Conservation (phyloP, 2,797 vertebrate species). For the Halcyon chelicuti region DNA sequence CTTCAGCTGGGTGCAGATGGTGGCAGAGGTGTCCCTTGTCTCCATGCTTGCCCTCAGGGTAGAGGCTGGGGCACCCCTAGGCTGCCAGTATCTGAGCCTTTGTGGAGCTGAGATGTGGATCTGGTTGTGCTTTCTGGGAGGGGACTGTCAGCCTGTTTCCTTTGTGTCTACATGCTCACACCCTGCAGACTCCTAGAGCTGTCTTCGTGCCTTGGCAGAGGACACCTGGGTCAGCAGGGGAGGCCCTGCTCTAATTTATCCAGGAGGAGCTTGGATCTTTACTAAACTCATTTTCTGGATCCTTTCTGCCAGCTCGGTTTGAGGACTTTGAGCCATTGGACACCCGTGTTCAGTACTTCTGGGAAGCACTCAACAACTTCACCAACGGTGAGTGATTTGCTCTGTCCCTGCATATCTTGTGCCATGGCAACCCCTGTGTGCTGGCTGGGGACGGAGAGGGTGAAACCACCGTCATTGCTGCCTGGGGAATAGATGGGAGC, state of each 20-base stretch:
- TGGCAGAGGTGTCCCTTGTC: neutral
- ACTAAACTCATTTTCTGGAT: neutral
- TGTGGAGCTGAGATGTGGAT: neutral
- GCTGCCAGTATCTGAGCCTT: neutral
- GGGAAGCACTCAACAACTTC: conserved; percentile 96
- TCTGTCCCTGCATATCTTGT: neutral
- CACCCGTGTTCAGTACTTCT: conserved; percentile 92
- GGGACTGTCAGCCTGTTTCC: neutral
- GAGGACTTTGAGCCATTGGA: conserved; percentile 93
- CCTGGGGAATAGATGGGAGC: neutral
- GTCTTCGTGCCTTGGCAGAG: neutral
- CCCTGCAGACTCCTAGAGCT: neutral
- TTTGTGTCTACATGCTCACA: neutral
- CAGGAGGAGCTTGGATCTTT: neutral
- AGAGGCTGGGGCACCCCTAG: neutral
- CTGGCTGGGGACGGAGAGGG: neutral
- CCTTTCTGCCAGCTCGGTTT: conserved; percentile 86
- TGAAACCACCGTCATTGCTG: neutral
- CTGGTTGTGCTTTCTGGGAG: neutral
- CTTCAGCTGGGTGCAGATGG: neutral
- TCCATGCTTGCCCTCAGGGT: neutral
- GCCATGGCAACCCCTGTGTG: neutral
- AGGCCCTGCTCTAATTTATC: neutral
- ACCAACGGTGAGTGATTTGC: conserved; percentile 88
- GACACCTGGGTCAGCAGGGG: neutral